Evolutionary conservation across 2,888 invertebrate genomes (phyloP), one percentile per base, ranked within the genome.

Genomic region (Melipona bicolor): DNA sequence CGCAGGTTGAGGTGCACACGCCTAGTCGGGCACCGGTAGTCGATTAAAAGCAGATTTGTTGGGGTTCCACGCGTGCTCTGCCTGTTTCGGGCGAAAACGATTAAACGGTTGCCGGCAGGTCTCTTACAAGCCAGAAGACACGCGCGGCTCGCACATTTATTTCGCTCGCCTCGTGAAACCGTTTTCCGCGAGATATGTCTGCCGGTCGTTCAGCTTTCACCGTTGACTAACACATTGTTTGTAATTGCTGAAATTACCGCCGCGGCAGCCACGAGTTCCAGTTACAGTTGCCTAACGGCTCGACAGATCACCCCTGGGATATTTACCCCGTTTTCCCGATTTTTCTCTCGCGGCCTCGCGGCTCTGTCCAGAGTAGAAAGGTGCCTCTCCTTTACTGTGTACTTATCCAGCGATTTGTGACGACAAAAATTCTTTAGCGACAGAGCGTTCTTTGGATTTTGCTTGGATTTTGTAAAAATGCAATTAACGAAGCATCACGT

Each of bases 1-100:
- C 54, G 36, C 32, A 32, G 32, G 15, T 11, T 43, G 43, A n/a
- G 2, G 71, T 59, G 61, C 62, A 74, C 62, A 74, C 76, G 43
- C 81, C 73, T 83, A 64, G 85, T 50, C 65, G 59, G 61, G 27
- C 19, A 32, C 61, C 52, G 6, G 56, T 0, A 76, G 78, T 77
- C 87, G 87, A 89, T 89, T 88, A 86, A 80, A 87, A 84, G 81
- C 65, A 84, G 87, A 88, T 87, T 86, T 81, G 86, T 80, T 32
- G 76, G 61, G 79, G 80, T 85, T 85, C 77, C 69, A 27, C 70
- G 83, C 84, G 79, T 77, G 87, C 81, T 70, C 68, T 68, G 75
- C 80, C 78, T 73, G 78, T 85, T 84, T 84, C 78, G 84, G 81
- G 32, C 61, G 67, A 71, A 69, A 81, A 78, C 85, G 81, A 85